phyloP scores from a whole-genome alignment of 1,140 invertebrate species.

The Papilio xuthus region DNA sequence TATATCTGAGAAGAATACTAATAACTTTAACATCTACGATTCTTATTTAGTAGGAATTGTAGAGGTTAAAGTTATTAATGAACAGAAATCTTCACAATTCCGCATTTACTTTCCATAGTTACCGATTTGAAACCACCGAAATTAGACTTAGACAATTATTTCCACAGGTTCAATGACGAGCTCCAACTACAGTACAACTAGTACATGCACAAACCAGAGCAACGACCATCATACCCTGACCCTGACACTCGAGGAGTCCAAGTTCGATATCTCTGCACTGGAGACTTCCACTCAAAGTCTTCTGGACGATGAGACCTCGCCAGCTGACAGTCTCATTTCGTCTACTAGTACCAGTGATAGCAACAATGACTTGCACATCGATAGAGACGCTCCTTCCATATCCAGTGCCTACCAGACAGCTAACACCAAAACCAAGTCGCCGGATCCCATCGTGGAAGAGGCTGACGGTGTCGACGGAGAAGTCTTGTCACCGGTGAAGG shows the following conservation, averaged over 20 bases:
- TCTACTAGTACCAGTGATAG: slow-evolving; percentile 86
- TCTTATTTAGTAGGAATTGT: neutral
- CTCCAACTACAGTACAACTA: slow-evolving; percentile 77
- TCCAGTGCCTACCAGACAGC: slow-evolving; percentile 80
- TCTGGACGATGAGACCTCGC: slow-evolving; percentile 89
- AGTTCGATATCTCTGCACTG: slow-evolving; percentile 88
- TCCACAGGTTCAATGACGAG: slow-evolving; percentile 78
- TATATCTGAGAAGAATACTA: no score
- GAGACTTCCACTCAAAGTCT: slow-evolving; percentile 85
- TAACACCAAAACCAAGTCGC: slow-evolving; percentile 72
- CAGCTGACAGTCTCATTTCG: slow-evolving; percentile 89
- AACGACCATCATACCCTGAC: slow-evolving; percentile 68
- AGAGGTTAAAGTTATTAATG: neutral
- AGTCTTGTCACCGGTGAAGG: slow-evolving; percentile 59
- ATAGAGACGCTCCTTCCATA: slow-evolving; percentile 72
- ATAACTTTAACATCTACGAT: no score
- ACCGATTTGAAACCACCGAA: neutral
- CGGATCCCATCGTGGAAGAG: slow-evolving; percentile 63
- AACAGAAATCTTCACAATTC: neutral
- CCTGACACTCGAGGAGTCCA: slow-evolving; percentile 85
- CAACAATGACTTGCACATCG: slow-evolving; percentile 81
- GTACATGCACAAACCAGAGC: slow-evolving; percentile 77
- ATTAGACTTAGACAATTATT: neutral
- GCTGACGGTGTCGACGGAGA: slow-evolving; percentile 75
- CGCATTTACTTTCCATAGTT: neutral